Percentiles rank a stretch among this genome's conserved stretches.
phyloP scores from a whole-genome alignment of 2,888 invertebrate genomes.

The Julus scandinavius region DNA sequence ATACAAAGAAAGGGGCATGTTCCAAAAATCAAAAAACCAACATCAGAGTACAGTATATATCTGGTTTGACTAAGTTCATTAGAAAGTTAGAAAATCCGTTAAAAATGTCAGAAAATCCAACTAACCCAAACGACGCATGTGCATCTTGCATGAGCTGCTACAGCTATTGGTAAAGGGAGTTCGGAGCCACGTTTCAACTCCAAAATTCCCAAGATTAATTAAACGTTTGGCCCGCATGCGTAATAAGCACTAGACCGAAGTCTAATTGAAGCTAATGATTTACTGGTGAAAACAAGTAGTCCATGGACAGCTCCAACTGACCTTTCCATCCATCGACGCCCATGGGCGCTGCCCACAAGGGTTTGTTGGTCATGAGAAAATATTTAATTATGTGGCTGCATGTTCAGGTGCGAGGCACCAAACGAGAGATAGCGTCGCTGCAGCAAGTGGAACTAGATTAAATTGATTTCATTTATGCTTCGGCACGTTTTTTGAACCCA shows the following conservation, averaged over 20 bases:
- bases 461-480: constrained; percentile 33
- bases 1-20: too few species aligned
- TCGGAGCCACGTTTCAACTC: too few species aligned
- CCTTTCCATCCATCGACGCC: background rate
- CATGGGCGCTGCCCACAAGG: background rate
- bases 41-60: too few species aligned
- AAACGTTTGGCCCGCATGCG: background rate
- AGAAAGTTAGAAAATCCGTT: too few species aligned
- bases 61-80: too few species aligned
- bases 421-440: background rate
- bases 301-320: background rate
- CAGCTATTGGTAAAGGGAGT: too few species aligned
- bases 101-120: too few species aligned
- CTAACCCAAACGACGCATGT: too few species aligned
- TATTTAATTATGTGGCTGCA: constrained; percentile 25
- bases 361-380: constrained; percentile 19
- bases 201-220: background rate
- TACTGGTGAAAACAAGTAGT: background rate
- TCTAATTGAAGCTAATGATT: background rate
- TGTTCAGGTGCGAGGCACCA: background rate
- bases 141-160: too few species aligned
- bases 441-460: background rate
- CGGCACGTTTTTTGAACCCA: constrained; percentile 33
- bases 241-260: background rate
- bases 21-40: too few species aligned